Percentiles rank a stretch among this genome's conserved stretches.
phyloP scores from a whole-genome alignment of 1,140 invertebrate genomes.

The Chionoecetes opilio region DNA sequence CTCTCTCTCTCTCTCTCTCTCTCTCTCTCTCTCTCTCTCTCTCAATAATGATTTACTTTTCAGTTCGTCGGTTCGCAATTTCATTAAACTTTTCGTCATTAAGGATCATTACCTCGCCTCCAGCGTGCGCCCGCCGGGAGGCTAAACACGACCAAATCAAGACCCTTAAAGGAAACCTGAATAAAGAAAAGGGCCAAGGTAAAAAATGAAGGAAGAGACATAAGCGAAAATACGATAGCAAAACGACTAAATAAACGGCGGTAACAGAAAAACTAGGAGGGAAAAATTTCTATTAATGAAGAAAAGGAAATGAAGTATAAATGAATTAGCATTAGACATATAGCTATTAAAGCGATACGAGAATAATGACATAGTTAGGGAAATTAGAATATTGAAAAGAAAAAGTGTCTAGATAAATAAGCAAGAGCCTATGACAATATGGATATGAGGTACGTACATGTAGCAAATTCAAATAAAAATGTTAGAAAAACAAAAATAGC shows the following conservation, averaged over 20 bases:
- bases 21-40: neutral
- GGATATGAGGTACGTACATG: neutral
- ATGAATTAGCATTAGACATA: neutral
- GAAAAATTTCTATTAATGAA: neutral
- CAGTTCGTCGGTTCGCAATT: constrained; percentile 46
- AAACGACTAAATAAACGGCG: too few species aligned
- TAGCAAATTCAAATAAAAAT: too few species aligned
- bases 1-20: neutral
- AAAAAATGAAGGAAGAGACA: too few species aligned
- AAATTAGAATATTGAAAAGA: neutral
- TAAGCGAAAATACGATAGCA: too few species aligned
- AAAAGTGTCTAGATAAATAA: neutral
- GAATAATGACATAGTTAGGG: neutral
- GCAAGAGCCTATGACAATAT: too few species aligned
- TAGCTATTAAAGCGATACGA: neutral
- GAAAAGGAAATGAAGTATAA: neutral
- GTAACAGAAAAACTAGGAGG: neutral
- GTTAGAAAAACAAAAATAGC: too few species aligned
- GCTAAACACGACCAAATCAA: neutral
- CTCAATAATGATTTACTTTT: constrained; percentile 56
- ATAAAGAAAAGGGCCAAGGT: too few species aligned
- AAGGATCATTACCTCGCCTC: constrained; percentile 15
- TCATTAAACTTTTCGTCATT: constrained; percentile 65
- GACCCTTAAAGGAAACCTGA: neutral
- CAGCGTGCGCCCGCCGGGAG: neutral